Base-by-base conservation (phyloP, 2,888 invertebrate species). In the Rapana venosa region DNA sequence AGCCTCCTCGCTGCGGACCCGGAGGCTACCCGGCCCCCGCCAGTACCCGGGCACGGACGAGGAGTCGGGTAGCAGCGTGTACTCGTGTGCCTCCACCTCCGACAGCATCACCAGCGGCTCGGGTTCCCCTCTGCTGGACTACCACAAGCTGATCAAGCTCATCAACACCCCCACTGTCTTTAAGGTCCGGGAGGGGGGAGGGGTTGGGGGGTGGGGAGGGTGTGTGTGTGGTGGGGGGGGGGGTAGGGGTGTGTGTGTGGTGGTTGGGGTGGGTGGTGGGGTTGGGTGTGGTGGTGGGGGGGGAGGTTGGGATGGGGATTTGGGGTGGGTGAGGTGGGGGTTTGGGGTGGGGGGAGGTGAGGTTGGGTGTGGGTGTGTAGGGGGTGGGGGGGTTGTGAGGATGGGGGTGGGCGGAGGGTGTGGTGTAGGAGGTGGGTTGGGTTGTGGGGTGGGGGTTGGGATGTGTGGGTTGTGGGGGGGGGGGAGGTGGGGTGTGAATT, bases 111-210 rank as follows among this genome's bases (percentile, higher is more conserved):
- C 91, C 32, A 91, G 91, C 32, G 81, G 91, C 89, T 70, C 87
- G 6, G 77, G 86, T 5, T 91, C 92, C 6, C 93, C 93, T 47
- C 90, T 93, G n/a, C 84, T 94, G 83, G 93, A 94, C 79, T 94
- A 93, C 81, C 90, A 92, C 79, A 94, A 94, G 88, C 91, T 94
- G n/a, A 92, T 92, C 26, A 91, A 91, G 77, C 92, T 94, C 11
- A 92, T 94, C 47, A 94, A 94, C 90, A 93, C 93, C 89, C 94
- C 94, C 4, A 91, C 92, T 32, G 92, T 90, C 30, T 90, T 92
- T 81, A 92, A 91, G 93, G 94, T 94, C 90, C 92, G 22, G 61
- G 85, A 8, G 8, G 32, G 15, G 74, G 8, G 74, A 17, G 74
- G 8, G 74, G 8, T 11, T 74, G 74, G 8, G 74, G 17, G 74